Base-by-base conservation (phyloP, 2,888 invertebrate genomes). In the Andrena hattorfiana region DNA sequence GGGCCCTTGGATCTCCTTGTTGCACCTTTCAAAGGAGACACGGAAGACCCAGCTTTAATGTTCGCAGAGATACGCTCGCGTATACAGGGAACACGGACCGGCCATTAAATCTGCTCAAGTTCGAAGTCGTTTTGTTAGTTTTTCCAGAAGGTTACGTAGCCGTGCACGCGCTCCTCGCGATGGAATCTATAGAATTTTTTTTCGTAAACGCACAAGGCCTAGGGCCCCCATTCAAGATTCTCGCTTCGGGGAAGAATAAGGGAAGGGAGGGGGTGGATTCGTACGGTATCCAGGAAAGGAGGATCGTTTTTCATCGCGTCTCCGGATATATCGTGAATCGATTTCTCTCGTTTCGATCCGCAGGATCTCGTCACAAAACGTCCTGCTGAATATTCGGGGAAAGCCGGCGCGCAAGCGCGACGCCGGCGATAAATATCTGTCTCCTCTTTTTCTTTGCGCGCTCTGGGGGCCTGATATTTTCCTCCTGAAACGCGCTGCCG, bases 101-200 rank as follows among this genome's bases (percentile, higher is more conserved):
- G 85, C 88, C 89, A 90, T 91, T 91, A 91, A 91, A 90, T 89
- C 89, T 83, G 87, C 89, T 86, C 86, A 89, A 88, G 86, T 90
- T 90, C 89, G 88, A 91, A 91, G 91, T 91, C 91, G 92, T 92
- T 92, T 92, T 92, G 92, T 92, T 91, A 85, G 90, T 89, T 91
- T 91, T 92, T 91, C 90, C 85, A 83, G 86, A 84, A 87, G 75
- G 83, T 85, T 88, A 74, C 83, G 80, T 81, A 64, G 74, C 28
- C 66, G 60, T 66, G 80, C 76, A 83, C 85, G 81, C 81, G 88
- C 71, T 78, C 81, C 67, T 69, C 78, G 78, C 77, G 80, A 80
- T 56, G 81, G 76, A 83, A 72, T 76, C 88, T 85, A 87, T 88
- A 81, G 87, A 85, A 84, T 77, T 80, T 85, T 80, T 80, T 74